Percentiles rank a stretch among this genome's conserved stretches.
Evolutionary conservation across 1,140 invertebrate genomes (phyloP).

Genomic region (Pinna nobilis): DNA sequence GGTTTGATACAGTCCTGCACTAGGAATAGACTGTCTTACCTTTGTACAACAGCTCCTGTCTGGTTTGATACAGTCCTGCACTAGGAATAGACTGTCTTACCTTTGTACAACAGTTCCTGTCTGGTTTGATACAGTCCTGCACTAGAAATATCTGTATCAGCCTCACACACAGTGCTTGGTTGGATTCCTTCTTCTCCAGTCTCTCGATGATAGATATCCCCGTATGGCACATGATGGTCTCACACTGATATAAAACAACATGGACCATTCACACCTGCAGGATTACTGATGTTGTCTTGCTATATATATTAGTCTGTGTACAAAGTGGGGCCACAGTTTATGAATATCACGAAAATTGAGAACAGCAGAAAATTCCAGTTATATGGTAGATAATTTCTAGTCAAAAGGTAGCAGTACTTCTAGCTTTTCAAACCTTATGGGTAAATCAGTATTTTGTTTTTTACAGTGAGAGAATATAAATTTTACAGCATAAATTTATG

Average conservation of each 20-base stretch:
- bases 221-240: slow-evolving; percentile 51
- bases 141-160: slow-evolving; percentile 64
- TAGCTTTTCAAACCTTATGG: too few species aligned
- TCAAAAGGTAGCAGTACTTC: too few species aligned
- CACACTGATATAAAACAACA: slow-evolving; percentile 46
- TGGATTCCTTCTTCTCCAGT: slow-evolving; percentile 50
- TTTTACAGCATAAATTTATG: too few species aligned
- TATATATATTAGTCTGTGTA: too few species aligned
- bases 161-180: slow-evolving; percentile 53
- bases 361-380: too few species aligned
- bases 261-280: too few species aligned
- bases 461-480: too few species aligned
- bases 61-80: slow-evolving; percentile 63
- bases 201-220: slow-evolving; percentile 54
- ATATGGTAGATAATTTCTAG: too few species aligned
- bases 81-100: slow-evolving; percentile 26
- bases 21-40: slow-evolving; percentile 50
- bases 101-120: slow-evolving; percentile 54
- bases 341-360: too few species aligned
- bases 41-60: slow-evolving; percentile 54
- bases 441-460: too few species aligned
- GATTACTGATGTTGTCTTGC: too few species aligned
- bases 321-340: too few species aligned
- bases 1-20: slow-evolving; percentile 64
- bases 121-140: slow-evolving; percentile 62